phyloP scores from a whole-genome alignment of 2,888 invertebrate genomes.

The Lasioglossum vierecki region DNA sequence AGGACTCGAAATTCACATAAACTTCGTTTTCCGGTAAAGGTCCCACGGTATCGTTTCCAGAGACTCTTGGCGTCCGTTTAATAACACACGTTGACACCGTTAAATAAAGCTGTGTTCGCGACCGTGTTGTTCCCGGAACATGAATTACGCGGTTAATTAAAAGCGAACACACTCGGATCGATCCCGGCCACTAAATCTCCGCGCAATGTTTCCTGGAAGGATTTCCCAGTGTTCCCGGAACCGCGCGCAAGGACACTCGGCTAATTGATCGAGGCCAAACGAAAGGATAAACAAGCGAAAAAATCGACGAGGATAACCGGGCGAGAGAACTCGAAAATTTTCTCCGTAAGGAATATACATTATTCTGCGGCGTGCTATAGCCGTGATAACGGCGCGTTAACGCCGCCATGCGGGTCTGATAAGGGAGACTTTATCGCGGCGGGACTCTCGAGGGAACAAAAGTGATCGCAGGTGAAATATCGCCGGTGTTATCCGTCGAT shows the following conservation, averaged over 20 bases:
- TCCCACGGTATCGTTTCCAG: background rate
- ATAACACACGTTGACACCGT: background rate
- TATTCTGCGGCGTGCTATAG: conserved; percentile 58
- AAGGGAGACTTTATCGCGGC: conserved; percentile 64
- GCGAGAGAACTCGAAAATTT: background rate
- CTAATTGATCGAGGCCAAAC: conserved; percentile 52
- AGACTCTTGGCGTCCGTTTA: background rate
- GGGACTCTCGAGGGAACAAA: conserved; percentile 54
- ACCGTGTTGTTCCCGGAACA: background rate
- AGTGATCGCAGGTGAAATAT: conserved; percentile 25
- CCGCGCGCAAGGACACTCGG: conserved; percentile 21
- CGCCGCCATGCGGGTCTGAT: conserved; percentile 75
- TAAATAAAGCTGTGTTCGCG: background rate
- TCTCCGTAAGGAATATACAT: conserved; percentile 54
- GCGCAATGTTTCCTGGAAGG: conserved; percentile 13
- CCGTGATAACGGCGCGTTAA: conserved; percentile 70
- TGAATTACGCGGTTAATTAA: conserved; percentile 27
- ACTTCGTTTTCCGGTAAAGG: background rate
- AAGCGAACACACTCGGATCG: background rate
- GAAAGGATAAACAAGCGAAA: conserved; percentile 22
- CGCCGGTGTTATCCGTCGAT: conserved; percentile 19
- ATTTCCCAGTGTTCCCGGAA: conserved; percentile 7
- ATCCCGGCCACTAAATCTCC: conserved; percentile 1
- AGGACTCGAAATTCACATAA: background rate
- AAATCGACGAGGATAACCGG: background rate